Evolutionary conservation across 2,888 invertebrate species (phyloP), one percentile per base, ranked within the genome.

Genomic region (Mystacides longicornis): DNA sequence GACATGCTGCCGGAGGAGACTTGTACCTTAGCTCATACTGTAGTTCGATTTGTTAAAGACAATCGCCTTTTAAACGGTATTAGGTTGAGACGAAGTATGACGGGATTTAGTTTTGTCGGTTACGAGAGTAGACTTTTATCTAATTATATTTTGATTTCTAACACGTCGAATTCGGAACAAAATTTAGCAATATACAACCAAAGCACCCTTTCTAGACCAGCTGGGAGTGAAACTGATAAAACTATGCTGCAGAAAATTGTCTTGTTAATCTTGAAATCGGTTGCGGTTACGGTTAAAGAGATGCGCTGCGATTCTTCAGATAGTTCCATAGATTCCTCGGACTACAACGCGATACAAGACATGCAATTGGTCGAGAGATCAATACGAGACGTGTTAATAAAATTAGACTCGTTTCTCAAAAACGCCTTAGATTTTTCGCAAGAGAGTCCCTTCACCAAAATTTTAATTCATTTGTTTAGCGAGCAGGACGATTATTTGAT

Each of bases 401-500:
- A 90, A 67, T 75, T 93, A 23, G 92, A 93, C 68, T 78, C 80
- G 50, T 92, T 91, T 66, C 85, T 93, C 9, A 88, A 93, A 66
- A 81, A 83, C 59, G 80, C 86, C 55, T 73, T 91, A 62, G 89
- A 91, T 60, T 93, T 89, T 67, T 90, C 92, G 71, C 93, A 93
- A 0, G 90, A 91, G 68, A 89, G 89, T 61, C 86, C 89, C 19
- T 83, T 93, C 63, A 89, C 91, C 1, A 91, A 92, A 72, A 89
- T 93, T 80, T 79, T 93, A 51, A 88, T 93, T 56, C 89, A 89
- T 69, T 74, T 93, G 55, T 93, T 93, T 66, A 87, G 88, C 64
- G 92, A 93, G 71, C 93, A 93, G 69, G 93, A 93, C 67, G 93
- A 93, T 71, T 90, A 89, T 65, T 73, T 93, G 63, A 89, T 93